These are phyloP conservation scores for Taphrorychus bicolor DNA, from an alignment of 2,888 invertebrate genomes.

Conservation along the genomic window DNA sequence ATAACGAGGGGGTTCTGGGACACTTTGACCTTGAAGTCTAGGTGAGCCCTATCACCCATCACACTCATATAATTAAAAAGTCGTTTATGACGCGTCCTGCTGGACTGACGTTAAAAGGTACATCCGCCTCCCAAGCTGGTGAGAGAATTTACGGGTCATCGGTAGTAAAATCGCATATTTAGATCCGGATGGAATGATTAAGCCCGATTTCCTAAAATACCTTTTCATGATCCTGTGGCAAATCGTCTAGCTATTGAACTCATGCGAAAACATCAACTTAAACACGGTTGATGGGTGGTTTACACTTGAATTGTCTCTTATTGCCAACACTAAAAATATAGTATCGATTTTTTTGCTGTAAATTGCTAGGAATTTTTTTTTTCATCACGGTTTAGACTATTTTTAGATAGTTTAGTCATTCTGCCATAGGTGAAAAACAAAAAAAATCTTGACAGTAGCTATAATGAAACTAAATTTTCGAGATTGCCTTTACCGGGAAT, in stretches of 20 bases:
- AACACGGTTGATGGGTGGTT: constrained; percentile 27
- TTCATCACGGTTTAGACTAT: not conserved
- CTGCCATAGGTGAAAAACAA: too few relatives aligned
- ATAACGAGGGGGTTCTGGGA: too few relatives aligned
- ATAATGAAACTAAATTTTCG: constrained; percentile 22
- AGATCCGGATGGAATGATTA: constrained; percentile 15
- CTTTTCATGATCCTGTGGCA: constrained; percentile 31
- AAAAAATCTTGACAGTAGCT: not conserved
- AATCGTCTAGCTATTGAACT: constrained; percentile 31
- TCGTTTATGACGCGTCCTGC: too few relatives aligned
- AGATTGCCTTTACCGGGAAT: constrained; percentile 11
- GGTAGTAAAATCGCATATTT: not conserved
- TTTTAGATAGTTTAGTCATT: too few relatives aligned
- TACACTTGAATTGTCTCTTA: constrained; percentile 28
- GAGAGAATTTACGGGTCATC: not conserved
- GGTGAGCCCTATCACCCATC: too few relatives aligned
- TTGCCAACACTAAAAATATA: constrained; percentile 10
- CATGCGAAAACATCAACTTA: constrained; percentile 38
- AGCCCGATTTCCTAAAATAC: constrained; percentile 26
- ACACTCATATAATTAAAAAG: too few relatives aligned
- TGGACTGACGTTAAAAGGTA: too few relatives aligned
- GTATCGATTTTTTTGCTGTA: not conserved
- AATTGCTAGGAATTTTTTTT: not conserved
- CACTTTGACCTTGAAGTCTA: too few relatives aligned
- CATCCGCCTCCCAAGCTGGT: too few relatives aligned